phyloP scores from a whole-genome alignment of 1,140 invertebrate genomes.

The Brevipalpus yothersi region DNA sequence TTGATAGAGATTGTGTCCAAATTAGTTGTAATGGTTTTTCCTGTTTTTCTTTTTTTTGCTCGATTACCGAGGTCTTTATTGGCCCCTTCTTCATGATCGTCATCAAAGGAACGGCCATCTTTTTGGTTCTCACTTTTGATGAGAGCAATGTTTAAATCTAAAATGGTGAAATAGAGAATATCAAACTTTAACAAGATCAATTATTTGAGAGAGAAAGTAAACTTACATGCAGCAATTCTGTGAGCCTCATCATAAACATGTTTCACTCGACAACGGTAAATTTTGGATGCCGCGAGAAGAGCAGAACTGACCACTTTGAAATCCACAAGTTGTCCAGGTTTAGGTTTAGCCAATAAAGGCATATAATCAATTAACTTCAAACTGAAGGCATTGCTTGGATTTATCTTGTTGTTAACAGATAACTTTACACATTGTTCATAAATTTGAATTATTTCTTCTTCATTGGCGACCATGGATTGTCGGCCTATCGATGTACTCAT shows the following conservation, averaged over 20 bases:
- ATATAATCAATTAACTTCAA: slow-evolving; percentile 57
- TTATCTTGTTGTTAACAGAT: slow-evolving; percentile 51
- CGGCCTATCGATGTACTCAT: no score
- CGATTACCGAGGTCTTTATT: background rate
- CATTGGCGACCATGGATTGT: background rate
- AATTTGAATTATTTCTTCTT: background rate
- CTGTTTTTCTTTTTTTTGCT: slow-evolving; percentile 1
- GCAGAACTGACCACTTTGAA: slow-evolving; percentile 43
- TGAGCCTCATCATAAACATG: slow-evolving; percentile 44
- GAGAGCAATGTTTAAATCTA: background rate
- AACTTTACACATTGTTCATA: slow-evolving; percentile 38
- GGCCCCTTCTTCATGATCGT: slow-evolving; percentile 6
- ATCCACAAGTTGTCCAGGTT: slow-evolving; percentile 1
- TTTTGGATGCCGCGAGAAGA: slow-evolving; percentile 52
- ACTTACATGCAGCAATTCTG: slow-evolving; percentile 43
- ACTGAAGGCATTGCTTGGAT: slow-evolving; percentile 54
- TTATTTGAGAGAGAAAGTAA: slow-evolving; percentile 16
- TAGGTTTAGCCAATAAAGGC: slow-evolving; percentile 35
- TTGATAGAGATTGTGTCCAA: slow-evolving; percentile 1
- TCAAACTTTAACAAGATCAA: background rate
- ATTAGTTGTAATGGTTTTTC: slow-evolving; percentile 1
- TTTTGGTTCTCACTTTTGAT: background rate
- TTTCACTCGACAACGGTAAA: slow-evolving; percentile 54
- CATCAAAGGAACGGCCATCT: background rate
- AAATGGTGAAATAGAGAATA: background rate